phyloP scores from a whole-genome alignment of 2,888 invertebrate genomes.

The Nomada flava region DNA sequence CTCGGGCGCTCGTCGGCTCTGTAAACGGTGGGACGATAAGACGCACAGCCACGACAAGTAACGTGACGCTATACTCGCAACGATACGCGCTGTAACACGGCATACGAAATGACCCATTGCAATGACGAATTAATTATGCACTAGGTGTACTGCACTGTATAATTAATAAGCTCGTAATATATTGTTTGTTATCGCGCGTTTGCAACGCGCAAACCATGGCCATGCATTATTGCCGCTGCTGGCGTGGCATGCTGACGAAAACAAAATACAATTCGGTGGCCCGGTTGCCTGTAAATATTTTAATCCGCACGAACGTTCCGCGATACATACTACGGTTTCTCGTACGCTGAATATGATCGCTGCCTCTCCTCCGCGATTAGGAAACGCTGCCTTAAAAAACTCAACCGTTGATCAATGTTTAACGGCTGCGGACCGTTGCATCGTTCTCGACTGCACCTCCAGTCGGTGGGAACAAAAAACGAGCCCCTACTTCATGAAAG shows the following conservation, averaged over 20 bases:
- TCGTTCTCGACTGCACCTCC: not conserved
- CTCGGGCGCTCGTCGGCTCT: not conserved
- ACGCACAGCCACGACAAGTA: not conserved
- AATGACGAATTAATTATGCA: constrained; percentile 49
- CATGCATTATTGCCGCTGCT: not conserved
- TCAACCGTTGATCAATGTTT: not conserved
- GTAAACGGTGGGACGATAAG: constrained; percentile 9
- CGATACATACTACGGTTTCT: not conserved
- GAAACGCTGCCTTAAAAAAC: not conserved
- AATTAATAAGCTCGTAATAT: constrained; percentile 47
- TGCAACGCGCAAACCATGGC: constrained; percentile 12
- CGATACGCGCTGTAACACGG: not conserved
- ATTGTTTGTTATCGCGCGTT: constrained; percentile 37
- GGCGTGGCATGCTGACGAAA: not conserved
- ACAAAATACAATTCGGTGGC: constrained; percentile 13
- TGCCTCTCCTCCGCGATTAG: too few relatives aligned
- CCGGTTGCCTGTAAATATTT: not conserved
- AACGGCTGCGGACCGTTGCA: not conserved
- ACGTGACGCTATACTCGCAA: constrained; percentile 10
- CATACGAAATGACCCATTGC: constrained; percentile 23
- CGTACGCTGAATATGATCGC: not conserved
- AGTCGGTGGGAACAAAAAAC: not conserved
- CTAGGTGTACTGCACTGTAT: constrained; percentile 31
- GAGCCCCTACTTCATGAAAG: not conserved
- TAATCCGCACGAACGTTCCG: not conserved